These are phyloP conservation scores for Zaprionus davidi DNA, from an alignment of 1,140 invertebrate genomes.

Conservation along the genomic window DNA sequence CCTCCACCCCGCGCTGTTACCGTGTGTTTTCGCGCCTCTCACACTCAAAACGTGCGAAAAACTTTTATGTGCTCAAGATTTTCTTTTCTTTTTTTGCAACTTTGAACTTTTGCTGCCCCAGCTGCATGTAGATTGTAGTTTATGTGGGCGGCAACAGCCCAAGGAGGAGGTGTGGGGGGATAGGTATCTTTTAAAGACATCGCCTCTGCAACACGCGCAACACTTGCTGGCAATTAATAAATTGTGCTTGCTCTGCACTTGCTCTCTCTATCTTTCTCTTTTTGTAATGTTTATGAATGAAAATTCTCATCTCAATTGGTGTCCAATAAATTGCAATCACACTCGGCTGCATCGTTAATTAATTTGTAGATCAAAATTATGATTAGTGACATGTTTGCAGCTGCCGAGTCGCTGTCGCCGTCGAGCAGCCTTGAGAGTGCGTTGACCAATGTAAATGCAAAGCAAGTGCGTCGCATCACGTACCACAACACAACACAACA, in stretches of 20 bases:
- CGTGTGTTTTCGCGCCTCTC: neutral
- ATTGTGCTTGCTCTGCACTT: conserved; percentile 17
- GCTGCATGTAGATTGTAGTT: conserved; percentile 4
- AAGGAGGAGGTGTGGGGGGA: neutral
- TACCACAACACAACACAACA: conserved; percentile 25
- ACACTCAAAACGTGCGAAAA: conserved; percentile 72
- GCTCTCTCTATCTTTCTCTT: neutral
- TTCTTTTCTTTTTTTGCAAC: conserved; percentile 54
- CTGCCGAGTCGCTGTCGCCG: conserved; percentile 44
- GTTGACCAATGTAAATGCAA: conserved; percentile 58
- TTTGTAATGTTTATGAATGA: conserved; percentile 77
- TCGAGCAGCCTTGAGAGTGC: conserved; percentile 68
- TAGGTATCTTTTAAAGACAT: neutral
- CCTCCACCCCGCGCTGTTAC: neutral
- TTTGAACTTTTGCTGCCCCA: conserved; percentile 66
- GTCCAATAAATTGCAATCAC: conserved; percentile 82
- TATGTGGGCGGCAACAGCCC: neutral
- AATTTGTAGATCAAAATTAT: conserved; percentile 80
- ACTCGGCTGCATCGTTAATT: conserved; percentile 70
- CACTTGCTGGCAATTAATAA: conserved; percentile 81
- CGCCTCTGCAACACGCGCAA: conserved; percentile 53
- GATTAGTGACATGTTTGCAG: conserved; percentile 66
- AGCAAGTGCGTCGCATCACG: neutral
- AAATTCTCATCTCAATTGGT: conserved; percentile 73
- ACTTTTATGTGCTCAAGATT: conserved; percentile 75